Base-by-base conservation (phyloP, 2,888 invertebrate genomes). In the Cylindroiulus punctatus region DNA sequence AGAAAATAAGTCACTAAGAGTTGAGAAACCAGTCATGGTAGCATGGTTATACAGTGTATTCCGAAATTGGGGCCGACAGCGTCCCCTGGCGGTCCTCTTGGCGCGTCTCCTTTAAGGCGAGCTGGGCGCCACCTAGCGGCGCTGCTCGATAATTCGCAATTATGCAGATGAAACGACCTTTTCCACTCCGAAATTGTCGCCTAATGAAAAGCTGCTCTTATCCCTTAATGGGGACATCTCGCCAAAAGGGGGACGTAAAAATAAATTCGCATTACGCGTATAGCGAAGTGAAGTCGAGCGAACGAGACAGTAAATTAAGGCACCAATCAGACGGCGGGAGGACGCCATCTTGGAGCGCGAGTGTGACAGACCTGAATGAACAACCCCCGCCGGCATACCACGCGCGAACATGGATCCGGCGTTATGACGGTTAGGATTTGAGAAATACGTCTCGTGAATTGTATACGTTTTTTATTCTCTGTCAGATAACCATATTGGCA, bases 131-230 rank as follows among this genome's bases (percentile, higher is more conserved):
- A 76, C 76, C 76, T 76, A 30, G 76, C 30, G 76, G 14, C 76
- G 76, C 30, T 30, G 1, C 12, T 76, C 76, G 30, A 22, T 76
- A 76, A 76, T 76, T 76, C 76, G 76, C 76, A 76, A 76, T 76
- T 76, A 76, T 76, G 76, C 76, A 76, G 76, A 76, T 76, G 30
- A 30, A 76, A 76, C 76, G 76, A 76, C 76, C 76, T 76, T 76
- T 76, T 76, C 76, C 76, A 76, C 76, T 76, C 76, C 76, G 76
- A 76, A 76, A 76, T 76, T 76, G 76, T 76, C 76, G 76, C 76
- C 76, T 76, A 76, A 76, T 76, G 76, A 76, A 76, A 76, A 76
- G 76, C 76, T 76, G 76, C 76, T 76, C 76, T 76, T 76, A 76
- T 76, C 76, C 76, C 76, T 76, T 76, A 76, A 76, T 76, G 76